phyloP scores from a whole-genome alignment of 2,888 invertebrate species.

The Tinea semifulvella region DNA sequence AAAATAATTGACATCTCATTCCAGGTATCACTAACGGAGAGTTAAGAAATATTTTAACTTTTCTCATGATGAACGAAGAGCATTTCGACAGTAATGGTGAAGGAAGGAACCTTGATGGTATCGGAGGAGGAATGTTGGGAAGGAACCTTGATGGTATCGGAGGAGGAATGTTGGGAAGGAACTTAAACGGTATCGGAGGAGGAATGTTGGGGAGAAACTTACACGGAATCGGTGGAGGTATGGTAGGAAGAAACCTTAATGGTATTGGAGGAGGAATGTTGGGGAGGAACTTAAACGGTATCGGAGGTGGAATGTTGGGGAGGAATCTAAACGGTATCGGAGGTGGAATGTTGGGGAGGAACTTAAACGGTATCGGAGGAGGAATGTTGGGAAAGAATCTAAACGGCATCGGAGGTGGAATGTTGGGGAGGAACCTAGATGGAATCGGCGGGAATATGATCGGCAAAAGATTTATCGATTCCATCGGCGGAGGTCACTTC shows the following conservation, averaged over 20 bases:
- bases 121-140: background rate
- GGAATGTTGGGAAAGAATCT: conserved; percentile 21
- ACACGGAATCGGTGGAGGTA: conserved; percentile 24
- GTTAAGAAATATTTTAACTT: background rate
- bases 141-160: conserved; percentile 14
- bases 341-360: conserved; percentile 31
- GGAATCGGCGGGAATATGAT: conserved; percentile 27
- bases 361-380: conserved; percentile 24
- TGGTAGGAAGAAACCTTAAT: conserved; percentile 27
- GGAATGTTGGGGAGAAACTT: conserved; percentile 14
- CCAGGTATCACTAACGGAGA: conserved; percentile 4
- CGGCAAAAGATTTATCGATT: conserved; percentile 38
- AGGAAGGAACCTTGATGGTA: conserved; percentile 10
- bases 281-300: conserved; percentile 31
- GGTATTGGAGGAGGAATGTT: conserved; percentile 28
- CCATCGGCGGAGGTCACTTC: conserved; percentile 47
- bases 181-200: conserved; percentile 1
- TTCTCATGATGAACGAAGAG: background rate
- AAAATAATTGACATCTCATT: background rate
- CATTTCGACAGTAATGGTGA: background rate
- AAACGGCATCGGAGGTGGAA: conserved; percentile 16
- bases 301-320: conserved; percentile 29
- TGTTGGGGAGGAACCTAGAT: conserved; percentile 20
- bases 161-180: conserved; percentile 9
- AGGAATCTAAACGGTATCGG: conserved; percentile 24